Evolutionary conservation across 2,797 vertebrate species (phyloP), one percentile per base, ranked within the genome.

Genomic region (Crotalus adamanteus): DNA sequence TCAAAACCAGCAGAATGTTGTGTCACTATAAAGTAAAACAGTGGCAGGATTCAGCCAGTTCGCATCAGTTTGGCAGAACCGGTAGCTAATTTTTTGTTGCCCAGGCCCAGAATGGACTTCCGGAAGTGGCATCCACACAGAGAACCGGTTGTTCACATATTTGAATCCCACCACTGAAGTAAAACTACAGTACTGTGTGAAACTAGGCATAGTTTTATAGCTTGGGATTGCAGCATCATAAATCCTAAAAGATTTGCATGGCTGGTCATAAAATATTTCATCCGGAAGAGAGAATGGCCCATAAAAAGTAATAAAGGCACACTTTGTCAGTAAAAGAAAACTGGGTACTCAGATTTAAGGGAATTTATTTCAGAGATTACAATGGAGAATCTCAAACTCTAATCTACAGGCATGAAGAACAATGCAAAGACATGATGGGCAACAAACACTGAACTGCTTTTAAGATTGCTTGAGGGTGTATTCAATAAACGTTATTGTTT

Each of bases 341-440:
- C 63, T 11, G 94, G 22, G 0, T n/a, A 93, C 55, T 61, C 60
- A 90, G 56, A 51, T 92, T 85, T 90, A 47, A 59, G 6, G 28
- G n/a, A 55, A 89, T 57, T 94, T 91, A 63, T 93, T 95, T 95
- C 6, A 2, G 88, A 18, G 91, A 69, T 93, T 94, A 85, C 91
- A 93, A 93, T 14, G 1, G 61, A 95, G 90, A 91, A 11, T 5
- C 53, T 55, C 95, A 28, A 89, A 65, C 3, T 42, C 18, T 78
- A 92, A 92, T 91, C 0, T 90, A 94, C 42, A 55, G 91, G 22
- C 73, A 94, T 61, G 56, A 85, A 86, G 37, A 88, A n/a, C 92
- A 55, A 55, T 42, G 69, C 88, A 22, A 14, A 42, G 20, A 42
- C 16, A 53, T 61, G 47, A 93, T 53, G 9, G 89, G 53, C 78